A percentile compares a stretch with the other conserved stretches of the same genome.
phyloP scores from a whole-genome alignment of 2,888 invertebrate species.

The Glyphotaelius pellucidus region DNA sequence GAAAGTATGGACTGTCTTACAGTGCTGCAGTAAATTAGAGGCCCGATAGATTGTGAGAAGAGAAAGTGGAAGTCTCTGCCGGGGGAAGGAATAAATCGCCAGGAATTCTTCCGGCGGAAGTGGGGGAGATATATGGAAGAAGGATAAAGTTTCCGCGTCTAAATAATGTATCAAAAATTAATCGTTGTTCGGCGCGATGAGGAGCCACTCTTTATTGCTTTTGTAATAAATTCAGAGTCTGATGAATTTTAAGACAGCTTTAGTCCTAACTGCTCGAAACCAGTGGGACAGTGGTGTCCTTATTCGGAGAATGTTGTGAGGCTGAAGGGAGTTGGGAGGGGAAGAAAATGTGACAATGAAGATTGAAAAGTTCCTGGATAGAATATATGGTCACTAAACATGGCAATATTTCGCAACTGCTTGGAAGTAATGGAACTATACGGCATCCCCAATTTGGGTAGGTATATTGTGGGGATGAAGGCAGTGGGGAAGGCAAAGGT shows the following conservation, averaged over 20 bases:
- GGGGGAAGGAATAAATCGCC: conserved; percentile 51
- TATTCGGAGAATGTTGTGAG: neutral
- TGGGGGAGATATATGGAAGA: conserved; percentile 26
- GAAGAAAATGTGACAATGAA: too few relatives aligned
- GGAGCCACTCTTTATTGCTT: neutral
- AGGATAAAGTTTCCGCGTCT: conserved; percentile 43
- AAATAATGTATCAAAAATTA: conserved; percentile 48
- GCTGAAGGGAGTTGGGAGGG: neutral
- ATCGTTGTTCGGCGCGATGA: conserved; percentile 26
- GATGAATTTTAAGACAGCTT: too few relatives aligned
- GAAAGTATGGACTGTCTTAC: neutral
- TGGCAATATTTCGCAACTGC: too few relatives aligned
- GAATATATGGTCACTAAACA: too few relatives aligned
- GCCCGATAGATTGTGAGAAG: conserved; percentile 29
- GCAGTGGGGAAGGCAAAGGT: too few relatives aligned
- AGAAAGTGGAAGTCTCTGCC: conserved; percentile 34
- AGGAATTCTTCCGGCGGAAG: conserved; percentile 43
- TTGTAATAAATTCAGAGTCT: neutral
- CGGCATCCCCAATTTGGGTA: too few relatives aligned
- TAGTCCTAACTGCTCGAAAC: neutral
- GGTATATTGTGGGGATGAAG: too few relatives aligned
- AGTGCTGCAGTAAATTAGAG: conserved; percentile 39
- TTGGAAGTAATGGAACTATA: too few relatives aligned
- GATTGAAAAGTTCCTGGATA: too few relatives aligned
- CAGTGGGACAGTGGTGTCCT: neutral